phyloP scores from a whole-genome alignment of 2,113 vertebrate species.

The Sigmodon hispidus region DNA sequence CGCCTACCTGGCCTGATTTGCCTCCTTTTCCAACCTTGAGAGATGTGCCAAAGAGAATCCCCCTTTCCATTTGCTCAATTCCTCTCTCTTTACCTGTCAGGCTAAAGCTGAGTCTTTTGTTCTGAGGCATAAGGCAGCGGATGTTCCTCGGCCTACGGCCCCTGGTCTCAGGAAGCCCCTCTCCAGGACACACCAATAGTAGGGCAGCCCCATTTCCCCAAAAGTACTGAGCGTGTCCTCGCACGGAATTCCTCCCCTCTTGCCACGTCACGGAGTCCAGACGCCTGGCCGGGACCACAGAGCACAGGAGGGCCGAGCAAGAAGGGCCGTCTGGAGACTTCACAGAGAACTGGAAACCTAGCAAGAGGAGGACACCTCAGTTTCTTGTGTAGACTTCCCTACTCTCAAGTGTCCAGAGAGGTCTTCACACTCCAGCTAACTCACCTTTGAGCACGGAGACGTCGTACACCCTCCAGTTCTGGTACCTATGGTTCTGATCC shows the following conservation, averaged over 20 bases:
- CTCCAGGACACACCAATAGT: slow-evolving; percentile 72
- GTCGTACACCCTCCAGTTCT: slow-evolving; percentile 76
- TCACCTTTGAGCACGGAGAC: slow-evolving; percentile 75
- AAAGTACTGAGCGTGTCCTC: slow-evolving; percentile 53
- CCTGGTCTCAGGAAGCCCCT: slow-evolving; percentile 47
- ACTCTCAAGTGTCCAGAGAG: not conserved
- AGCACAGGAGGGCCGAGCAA: slow-evolving; percentile 70
- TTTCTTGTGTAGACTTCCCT: not conserved
- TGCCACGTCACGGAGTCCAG: slow-evolving; percentile 70
- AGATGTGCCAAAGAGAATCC: not conserved
- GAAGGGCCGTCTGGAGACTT: slow-evolving; percentile 46
- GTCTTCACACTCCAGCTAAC: not conserved
- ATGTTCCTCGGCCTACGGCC: not conserved
- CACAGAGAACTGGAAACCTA: slow-evolving; percentile 72
- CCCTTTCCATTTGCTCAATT: not conserved
- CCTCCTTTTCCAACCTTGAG: not conserved
- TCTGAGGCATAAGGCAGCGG: slow-evolving; percentile 51
- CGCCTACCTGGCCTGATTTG: not conserved
- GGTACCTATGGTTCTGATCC: slow-evolving; percentile 3
- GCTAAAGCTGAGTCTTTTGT: slow-evolving; percentile 71
- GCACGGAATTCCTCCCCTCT: slow-evolving; percentile 64
- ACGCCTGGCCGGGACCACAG: not conserved
- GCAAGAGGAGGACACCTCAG: not conserved
- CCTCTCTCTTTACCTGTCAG: slow-evolving; percentile 57
- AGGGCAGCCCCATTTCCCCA: slow-evolving; percentile 59